A percentile compares a stretch with the other conserved stretches of the same genome.
Conservation (phyloP, 2,113 vertebrate species). For the Columba janthina region DNA sequence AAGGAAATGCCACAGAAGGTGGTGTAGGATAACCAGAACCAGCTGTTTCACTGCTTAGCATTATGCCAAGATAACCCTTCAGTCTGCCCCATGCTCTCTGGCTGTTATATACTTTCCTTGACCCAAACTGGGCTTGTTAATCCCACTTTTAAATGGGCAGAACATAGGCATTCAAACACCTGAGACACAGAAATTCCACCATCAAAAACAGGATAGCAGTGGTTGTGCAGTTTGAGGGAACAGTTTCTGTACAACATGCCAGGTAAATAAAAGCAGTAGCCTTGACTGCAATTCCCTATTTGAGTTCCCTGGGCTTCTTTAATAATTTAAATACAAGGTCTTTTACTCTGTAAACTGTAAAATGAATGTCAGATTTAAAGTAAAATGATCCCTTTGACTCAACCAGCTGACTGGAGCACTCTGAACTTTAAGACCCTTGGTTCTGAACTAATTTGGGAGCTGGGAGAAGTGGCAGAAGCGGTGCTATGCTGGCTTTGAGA, state of each 20-base stretch:
- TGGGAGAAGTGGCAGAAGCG: background rate
- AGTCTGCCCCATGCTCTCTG: fast-evolving
- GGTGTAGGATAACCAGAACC: background rate
- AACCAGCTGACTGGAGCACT: background rate
- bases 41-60: background rate
- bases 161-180: background rate
- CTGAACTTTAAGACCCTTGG: background rate
- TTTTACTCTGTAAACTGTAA: background rate
- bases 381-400: background rate
- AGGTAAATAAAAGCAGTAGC: background rate
- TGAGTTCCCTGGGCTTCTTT: background rate
- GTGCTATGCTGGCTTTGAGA: background rate
- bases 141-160: background rate
- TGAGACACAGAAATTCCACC: background rate
- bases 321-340: background rate
- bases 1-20: background rate
- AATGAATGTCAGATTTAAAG: background rate
- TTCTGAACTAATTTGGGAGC: background rate
- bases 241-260: background rate
- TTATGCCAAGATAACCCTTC: background rate
- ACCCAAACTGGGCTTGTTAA: background rate
- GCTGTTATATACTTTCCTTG: background rate
- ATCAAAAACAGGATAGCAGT: background rate
- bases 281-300: background rate
- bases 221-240: background rate